Conservation (phyloP, 1,140 invertebrate species). For the Aphelenchoides avenae region DNA sequence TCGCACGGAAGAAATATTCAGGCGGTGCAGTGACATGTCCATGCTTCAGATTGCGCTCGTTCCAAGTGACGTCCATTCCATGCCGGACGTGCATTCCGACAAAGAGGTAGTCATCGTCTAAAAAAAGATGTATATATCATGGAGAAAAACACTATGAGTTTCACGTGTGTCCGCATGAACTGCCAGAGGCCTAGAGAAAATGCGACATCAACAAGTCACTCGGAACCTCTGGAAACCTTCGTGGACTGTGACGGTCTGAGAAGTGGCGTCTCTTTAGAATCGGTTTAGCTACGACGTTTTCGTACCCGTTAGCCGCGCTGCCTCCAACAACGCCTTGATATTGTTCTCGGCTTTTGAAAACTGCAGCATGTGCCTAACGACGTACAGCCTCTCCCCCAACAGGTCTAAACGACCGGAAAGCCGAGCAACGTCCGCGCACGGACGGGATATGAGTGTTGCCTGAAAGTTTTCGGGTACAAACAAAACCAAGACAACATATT, state of each 20-base stretch:
- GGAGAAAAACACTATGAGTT: constrained; percentile 7
- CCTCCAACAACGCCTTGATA: no score
- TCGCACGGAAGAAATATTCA: constrained; percentile 32
- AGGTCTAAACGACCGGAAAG: no score
- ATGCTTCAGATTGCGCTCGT: constrained; percentile 29
- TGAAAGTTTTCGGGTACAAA: no score
- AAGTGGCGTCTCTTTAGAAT: constrained; percentile 7
- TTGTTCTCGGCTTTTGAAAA: no score
- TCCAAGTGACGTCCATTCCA: constrained; percentile 34
- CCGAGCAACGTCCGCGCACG: no score
- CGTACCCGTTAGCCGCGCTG: no score
- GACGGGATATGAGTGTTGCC: no score
- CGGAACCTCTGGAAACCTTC: not conserved
- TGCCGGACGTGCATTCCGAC: constrained; percentile 39
- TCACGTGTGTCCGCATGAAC: not conserved
- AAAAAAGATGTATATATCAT: constrained; percentile 8
- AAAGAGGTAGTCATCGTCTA: not conserved
- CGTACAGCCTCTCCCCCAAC: no score
- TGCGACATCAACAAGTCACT: constrained; percentile 1
- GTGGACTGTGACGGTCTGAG: not conserved
- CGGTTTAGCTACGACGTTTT: not conserved
- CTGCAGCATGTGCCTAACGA: no score
- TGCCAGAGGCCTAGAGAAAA: not conserved
- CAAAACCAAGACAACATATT: no score
- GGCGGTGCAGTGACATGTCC: constrained; percentile 32